These are phyloP conservation scores for Ptycholaimellus sp. DNA, from an alignment of 2,888 invertebrate genomes.

Conservation along the genomic window DNA sequence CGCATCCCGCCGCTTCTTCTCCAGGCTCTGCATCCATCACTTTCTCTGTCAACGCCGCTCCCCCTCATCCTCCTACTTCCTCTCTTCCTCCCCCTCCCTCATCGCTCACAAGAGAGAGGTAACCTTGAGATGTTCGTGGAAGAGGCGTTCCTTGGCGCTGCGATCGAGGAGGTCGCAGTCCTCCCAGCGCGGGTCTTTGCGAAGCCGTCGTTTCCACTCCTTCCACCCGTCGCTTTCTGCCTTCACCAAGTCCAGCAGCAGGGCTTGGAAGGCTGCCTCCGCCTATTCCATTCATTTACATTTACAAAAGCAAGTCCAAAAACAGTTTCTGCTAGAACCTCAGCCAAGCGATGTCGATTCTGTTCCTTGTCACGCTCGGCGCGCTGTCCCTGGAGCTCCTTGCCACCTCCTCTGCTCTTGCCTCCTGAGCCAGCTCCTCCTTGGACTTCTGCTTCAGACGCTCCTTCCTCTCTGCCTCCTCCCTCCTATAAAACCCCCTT, in stretches of 20 bases:
- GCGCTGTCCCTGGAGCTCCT: slow-evolving; percentile 38
- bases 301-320: no score
- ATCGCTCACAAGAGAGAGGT: no score
- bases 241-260: slow-evolving; percentile 49
- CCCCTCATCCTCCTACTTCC: no score
- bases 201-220: slow-evolving; percentile 70
- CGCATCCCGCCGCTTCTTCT: slow-evolving; percentile 16
- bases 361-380: slow-evolving; percentile 87
- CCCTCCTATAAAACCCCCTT: not conserved
- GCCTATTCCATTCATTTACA: no score
- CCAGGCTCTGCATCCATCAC: slow-evolving; percentile 8
- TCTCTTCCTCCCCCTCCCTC: no score
- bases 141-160: slow-evolving; percentile 75
- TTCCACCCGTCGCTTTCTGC: slow-evolving; percentile 41
- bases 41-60: no score
- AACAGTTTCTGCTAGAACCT: no score
- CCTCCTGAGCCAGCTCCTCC: slow-evolving; percentile 39
- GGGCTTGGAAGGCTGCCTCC: no score
- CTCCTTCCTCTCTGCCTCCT: not conserved
- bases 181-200: slow-evolving; percentile 85
- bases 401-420: slow-evolving; percentile 54
- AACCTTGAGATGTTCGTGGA: slow-evolving; percentile 63
- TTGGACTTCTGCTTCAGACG: not conserved
- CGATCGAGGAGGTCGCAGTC: slow-evolving; percentile 61
- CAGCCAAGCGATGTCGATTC: slow-evolving; percentile 80